A percentile compares a stretch with the other conserved stretches of the same genome.
Conservation (phyloP, 2,797 vertebrate genomes). For the Phalanger gymnotis region DNA sequence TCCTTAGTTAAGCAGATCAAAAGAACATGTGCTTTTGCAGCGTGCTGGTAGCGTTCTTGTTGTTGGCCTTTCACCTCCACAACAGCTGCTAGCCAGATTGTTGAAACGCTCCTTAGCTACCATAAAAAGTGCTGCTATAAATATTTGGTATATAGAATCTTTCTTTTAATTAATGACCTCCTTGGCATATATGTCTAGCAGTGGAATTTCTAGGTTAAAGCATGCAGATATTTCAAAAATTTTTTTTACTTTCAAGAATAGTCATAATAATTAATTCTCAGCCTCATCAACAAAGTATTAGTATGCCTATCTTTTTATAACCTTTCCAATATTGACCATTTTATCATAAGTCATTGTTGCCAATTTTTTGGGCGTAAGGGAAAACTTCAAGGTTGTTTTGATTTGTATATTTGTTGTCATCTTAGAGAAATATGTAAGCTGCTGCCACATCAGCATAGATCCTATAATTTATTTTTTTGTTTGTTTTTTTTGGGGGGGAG, state of each 20-base stretch:
- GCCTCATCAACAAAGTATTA: not conserved
- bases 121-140: not conserved
- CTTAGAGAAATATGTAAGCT: not conserved
- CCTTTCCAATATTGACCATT: not conserved
- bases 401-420: not conserved
- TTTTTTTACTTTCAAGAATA: not conserved
- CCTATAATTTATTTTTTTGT: conserved; percentile 56
- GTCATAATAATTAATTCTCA: not conserved
- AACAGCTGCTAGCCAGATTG: too few relatives aligned
- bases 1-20: too few relatives aligned
- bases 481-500: not conserved
- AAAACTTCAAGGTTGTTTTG: not conserved
- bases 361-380: not conserved
- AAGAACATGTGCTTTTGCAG: too few relatives aligned
- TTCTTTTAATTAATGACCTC: not conserved
- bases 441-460: not conserved
- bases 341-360: too few relatives aligned
- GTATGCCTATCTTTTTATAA: not conserved
- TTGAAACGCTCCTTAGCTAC: too few relatives aligned
- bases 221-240: not conserved
- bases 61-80: too few relatives aligned
- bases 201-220: not conserved
- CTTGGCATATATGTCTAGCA: not conserved
- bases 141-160: not conserved
- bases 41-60: too few relatives aligned